A percentile compares a stretch with the other conserved stretches of the same genome.
Evolutionary conservation across 2,113 vertebrate species (phyloP).

Genomic region (Paedocypris sp.): DNA sequence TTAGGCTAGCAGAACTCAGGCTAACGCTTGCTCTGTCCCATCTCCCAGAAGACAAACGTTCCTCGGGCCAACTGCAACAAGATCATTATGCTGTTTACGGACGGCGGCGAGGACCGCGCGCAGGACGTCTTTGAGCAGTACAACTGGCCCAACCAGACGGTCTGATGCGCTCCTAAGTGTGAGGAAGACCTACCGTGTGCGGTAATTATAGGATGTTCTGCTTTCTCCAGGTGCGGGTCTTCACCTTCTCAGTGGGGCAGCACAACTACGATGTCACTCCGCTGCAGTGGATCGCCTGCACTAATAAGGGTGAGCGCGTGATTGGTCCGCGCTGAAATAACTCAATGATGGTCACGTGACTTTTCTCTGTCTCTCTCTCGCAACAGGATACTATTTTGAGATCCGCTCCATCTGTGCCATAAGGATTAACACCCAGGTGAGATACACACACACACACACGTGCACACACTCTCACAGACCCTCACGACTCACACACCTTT

Average conservation of each 20-base stretch:
- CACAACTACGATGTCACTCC: slow-evolving; percentile 98
- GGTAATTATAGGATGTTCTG: background rate
- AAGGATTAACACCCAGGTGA: slow-evolving; percentile 72
- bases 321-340: background rate
- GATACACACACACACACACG: slow-evolving; percentile 36
- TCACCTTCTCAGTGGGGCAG: slow-evolving; percentile 96
- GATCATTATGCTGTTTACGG: slow-evolving; percentile 98
- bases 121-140: slow-evolving; percentile 96
- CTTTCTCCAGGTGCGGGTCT: slow-evolving; percentile 67
- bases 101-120: slow-evolving; percentile 88
- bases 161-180: slow-evolving; percentile 41
- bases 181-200: too few species aligned
- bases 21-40: too few species aligned
- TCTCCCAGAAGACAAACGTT: slow-evolving; percentile 77
- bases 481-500: too few species aligned
- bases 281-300: slow-evolving; percentile 95
- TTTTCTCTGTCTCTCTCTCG: slow-evolving; percentile 15
- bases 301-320: slow-evolving; percentile 83
- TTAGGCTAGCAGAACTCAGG: too few species aligned
- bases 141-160: slow-evolving; percentile 97
- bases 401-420: slow-evolving; percentile 72
- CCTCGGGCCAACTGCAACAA: slow-evolving; percentile 96
- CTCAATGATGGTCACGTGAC: too few species aligned
- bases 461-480: background rate
- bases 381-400: slow-evolving; percentile 70